Percentiles rank a stretch among this genome's conserved stretches.
phyloP scores from a whole-genome alignment of 2,888 invertebrate species.

The Cotesia congregata region DNA sequence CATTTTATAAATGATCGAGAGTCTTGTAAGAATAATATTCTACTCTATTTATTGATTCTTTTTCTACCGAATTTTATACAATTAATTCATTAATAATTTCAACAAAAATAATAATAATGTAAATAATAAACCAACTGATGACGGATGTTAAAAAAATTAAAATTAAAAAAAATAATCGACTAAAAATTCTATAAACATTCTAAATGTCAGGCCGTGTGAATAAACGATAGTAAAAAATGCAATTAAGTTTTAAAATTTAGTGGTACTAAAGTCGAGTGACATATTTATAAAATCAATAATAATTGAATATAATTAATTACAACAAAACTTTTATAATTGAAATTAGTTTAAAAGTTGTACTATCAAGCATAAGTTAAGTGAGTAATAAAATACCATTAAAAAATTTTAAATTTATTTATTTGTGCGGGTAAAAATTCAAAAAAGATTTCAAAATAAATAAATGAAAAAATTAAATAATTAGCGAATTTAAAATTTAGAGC shows the following conservation, averaged over 20 bases:
- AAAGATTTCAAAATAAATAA: neutral
- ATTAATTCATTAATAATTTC: too few species aligned
- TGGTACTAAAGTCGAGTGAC: too few species aligned
- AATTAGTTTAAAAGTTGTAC: constrained; percentile 7
- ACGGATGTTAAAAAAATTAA: neutral
- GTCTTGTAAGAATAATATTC: neutral
- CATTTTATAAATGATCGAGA: neutral
- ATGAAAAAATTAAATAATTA: neutral
- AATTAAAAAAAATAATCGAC: neutral
- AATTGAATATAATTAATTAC: neutral
- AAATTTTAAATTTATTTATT: neutral
- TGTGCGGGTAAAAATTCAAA: neutral
- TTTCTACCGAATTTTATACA: neutral
- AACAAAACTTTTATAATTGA: neutral
- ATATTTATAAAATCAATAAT: too few species aligned
- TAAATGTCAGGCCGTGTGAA: neutral
- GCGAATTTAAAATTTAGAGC: constrained; percentile 20
- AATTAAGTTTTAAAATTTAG: too few species aligned
- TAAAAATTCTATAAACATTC: neutral
- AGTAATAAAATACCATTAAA: neutral
- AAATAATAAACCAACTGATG: neutral
- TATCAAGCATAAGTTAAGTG: neutral
- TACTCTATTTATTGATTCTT: neutral
- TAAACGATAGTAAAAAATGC: too few species aligned
- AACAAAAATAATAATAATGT: too few species aligned